phyloP scores from a whole-genome alignment of 53 echinoderm and acorn worm genomes.

The Luidia sarsii region DNA sequence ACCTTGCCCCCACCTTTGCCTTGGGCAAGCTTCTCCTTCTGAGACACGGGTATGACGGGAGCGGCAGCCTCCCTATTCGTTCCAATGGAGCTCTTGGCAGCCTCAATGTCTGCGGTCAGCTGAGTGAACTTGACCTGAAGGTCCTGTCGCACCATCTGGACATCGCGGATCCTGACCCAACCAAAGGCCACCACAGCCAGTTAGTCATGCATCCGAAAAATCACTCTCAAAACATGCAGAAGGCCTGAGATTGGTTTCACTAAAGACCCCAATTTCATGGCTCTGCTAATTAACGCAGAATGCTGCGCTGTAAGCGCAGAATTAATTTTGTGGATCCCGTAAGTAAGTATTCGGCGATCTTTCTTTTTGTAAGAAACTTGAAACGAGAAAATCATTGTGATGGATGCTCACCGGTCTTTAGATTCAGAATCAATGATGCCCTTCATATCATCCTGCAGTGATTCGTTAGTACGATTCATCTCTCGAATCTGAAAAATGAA shows the following conservation, averaged over 20 bases:
- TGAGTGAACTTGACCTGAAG: conserved; percentile 71
- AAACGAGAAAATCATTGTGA: not conserved
- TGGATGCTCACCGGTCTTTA: conserved; percentile 84
- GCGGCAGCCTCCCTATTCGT: conserved; percentile 34
- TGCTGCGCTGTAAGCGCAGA: too few relatives aligned
- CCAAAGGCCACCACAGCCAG: too few relatives aligned
- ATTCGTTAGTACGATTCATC: conserved; percentile 94
- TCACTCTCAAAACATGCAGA: too few relatives aligned
- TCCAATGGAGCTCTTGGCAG: conserved; percentile 51
- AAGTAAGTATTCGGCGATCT: not conserved
- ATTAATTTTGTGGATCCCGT: too few relatives aligned
- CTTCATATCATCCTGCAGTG: conserved; percentile 90
- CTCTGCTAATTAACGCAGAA: too few relatives aligned
- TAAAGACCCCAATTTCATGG: too few relatives aligned
- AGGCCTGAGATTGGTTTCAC: too few relatives aligned
- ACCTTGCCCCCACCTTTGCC: conserved; percentile 86
- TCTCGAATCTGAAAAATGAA: conserved; percentile 74
- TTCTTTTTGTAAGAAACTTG: not conserved
- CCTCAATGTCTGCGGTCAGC: conserved; percentile 68
- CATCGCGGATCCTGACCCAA: conserved; percentile 80
- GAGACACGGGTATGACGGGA: conserved; percentile 79
- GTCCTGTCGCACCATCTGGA: conserved; percentile 95
- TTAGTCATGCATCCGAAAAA: too few relatives aligned
- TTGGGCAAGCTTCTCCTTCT: conserved; percentile 96
- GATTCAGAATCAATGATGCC: conserved; percentile 80